phyloP scores from a whole-genome alignment of 92 coral and sea anemone genomes.

The Phenganax marumi region DNA sequence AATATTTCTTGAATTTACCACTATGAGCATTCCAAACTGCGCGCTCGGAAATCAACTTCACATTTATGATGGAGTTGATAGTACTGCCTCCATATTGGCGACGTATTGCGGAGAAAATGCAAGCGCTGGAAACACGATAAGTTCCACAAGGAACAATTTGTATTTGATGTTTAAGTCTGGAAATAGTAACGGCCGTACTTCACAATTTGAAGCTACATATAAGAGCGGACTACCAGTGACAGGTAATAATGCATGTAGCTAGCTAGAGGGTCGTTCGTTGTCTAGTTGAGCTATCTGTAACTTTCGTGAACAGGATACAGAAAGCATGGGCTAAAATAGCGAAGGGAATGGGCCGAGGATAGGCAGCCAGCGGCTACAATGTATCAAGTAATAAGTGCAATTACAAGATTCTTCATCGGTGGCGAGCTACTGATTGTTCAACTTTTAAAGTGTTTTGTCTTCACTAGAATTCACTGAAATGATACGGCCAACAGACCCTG shows the following conservation, averaged over 20 bases:
- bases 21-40: not conserved
- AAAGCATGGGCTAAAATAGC: no score
- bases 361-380: no score
- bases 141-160: not conserved
- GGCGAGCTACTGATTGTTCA: no score
- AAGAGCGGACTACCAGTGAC: not conserved
- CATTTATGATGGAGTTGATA: slow-evolving; percentile 15
- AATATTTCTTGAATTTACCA: not conserved
- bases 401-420: no score
- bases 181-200: not conserved
- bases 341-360: no score
- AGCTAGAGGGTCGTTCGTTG: not conserved
- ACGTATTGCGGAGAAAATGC: not conserved
- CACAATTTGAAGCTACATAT: not conserved
- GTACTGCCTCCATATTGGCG: not conserved
- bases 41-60: slow-evolving; percentile 1
- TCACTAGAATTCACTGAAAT: no score
- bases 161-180: not conserved
- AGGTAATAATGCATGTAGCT: slow-evolving; percentile 57
- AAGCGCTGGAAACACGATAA: not conserved
- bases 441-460: no score
- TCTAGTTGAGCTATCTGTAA: not conserved
- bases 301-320: no score
- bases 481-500: not conserved
- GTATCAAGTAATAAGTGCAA: no score